These are phyloP conservation scores for Acromyrmex echinatior DNA, from an alignment of 1,140 invertebrate genomes.

Conservation along the genomic window DNA sequence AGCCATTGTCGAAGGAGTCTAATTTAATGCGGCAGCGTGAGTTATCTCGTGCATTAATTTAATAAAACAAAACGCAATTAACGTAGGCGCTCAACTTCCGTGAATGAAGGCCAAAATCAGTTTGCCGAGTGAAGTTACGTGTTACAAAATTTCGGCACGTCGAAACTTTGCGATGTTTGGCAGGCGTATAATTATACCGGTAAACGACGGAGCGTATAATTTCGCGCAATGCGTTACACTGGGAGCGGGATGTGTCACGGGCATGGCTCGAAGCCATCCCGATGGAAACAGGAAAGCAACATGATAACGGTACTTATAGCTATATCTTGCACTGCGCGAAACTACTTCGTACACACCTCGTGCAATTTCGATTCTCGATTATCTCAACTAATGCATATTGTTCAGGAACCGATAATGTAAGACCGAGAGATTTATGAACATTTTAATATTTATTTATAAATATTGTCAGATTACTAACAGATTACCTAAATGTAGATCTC, in stretches of 20 bases:
- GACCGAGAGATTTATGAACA: background rate
- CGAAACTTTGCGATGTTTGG: slow-evolving; percentile 58
- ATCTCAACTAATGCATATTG: slow-evolving; percentile 9
- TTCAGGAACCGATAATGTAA: slow-evolving; percentile 18
- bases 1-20: slow-evolving; percentile 32
- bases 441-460: slow-evolving; percentile 6
- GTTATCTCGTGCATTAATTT: slow-evolving; percentile 45
- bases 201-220: slow-evolving; percentile 61
- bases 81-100: slow-evolving; percentile 49
- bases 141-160: slow-evolving; percentile 65
- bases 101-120: slow-evolving; percentile 54
- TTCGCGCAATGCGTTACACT: slow-evolving; percentile 51
- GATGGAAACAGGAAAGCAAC: slow-evolving; percentile 57
- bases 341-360: slow-evolving; percentile 48
- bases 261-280: slow-evolving; percentile 50
- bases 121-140: slow-evolving; percentile 33
- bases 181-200: slow-evolving; percentile 60
- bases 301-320: slow-evolving; percentile 67
- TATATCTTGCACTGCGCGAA: slow-evolving; percentile 53
- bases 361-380: slow-evolving; percentile 63
- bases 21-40: slow-evolving; percentile 33
- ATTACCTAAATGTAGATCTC: background rate
- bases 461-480: background rate
- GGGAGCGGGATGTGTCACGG: slow-evolving; percentile 59
- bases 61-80: slow-evolving; percentile 44